phyloP scores from a whole-genome alignment of 2,113 vertebrate genomes.

The Girardinichthys multiradiatus region DNA sequence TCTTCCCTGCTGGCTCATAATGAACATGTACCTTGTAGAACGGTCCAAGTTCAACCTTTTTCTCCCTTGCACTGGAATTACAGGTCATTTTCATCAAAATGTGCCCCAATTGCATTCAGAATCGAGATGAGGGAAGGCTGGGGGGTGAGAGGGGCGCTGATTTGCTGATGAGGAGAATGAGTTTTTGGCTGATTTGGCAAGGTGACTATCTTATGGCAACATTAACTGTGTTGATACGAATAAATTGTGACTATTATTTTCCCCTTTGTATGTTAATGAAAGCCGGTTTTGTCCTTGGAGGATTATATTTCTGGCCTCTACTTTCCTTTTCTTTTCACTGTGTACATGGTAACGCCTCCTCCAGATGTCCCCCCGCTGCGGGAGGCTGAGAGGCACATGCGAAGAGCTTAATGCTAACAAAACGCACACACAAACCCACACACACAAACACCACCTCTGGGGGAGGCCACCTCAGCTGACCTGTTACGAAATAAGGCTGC shows the following conservation, averaged over 20 bases:
- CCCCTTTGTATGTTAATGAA: constrained; percentile 66
- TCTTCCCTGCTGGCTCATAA: constrained; percentile 74
- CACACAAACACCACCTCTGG: constrained; percentile 35
- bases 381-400: constrained; percentile 65
- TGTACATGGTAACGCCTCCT: constrained; percentile 68
- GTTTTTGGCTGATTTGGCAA: constrained; percentile 72
- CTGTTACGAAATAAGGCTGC: constrained; percentile 58
- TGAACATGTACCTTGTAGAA: constrained; percentile 75
- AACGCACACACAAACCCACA: constrained; percentile 41
- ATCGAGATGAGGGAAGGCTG: constrained; percentile 11
- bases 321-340: constrained; percentile 56
- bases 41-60: constrained; percentile 50
- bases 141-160: not conserved
- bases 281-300: constrained; percentile 68
- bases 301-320: constrained; percentile 65
- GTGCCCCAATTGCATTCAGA: constrained; percentile 68
- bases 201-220: constrained; percentile 71
- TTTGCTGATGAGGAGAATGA: constrained; percentile 38
- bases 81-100: constrained; percentile 72
- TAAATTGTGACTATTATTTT: constrained; percentile 43
- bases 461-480: constrained; percentile 50
- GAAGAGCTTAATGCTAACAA: constrained; percentile 51
- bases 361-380: constrained; percentile 77
- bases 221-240: constrained; percentile 69
- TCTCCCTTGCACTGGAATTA: constrained; percentile 60